Conservation (phyloP, 1,140 invertebrate genomes). For the Hylaeus anthracinus region DNA sequence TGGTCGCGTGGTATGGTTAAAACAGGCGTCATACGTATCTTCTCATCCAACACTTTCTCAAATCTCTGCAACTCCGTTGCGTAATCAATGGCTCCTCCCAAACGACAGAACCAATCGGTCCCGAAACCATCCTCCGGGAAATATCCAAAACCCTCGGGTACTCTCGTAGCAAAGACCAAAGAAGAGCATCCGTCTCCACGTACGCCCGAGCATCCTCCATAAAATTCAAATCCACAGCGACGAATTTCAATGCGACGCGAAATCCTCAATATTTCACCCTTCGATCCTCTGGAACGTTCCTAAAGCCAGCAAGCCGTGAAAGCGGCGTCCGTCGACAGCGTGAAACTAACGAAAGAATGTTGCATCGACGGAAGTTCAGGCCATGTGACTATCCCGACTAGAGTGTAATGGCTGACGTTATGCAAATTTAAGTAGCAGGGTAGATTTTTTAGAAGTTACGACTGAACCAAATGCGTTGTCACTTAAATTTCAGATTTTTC, state of each 20-base stretch:
- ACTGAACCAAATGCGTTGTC: too few relatives aligned
- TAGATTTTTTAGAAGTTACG: too few relatives aligned
- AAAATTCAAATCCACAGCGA: conserved; percentile 6
- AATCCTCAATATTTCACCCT: conserved; percentile 1
- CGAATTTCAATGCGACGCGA: background rate
- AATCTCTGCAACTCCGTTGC: background rate
- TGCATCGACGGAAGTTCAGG: background rate
- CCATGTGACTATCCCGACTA: background rate
- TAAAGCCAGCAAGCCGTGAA: conserved; percentile 5
- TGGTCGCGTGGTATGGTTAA: too few relatives aligned
- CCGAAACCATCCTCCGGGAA: background rate
- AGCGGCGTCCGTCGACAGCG: background rate
- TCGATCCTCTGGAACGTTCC: background rate
- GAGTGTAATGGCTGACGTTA: too few relatives aligned
- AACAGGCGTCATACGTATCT: too few relatives aligned
- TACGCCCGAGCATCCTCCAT: background rate
- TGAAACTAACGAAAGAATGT: background rate
- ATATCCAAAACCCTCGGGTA: background rate
- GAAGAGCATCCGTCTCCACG: background rate
- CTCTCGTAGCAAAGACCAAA: background rate
- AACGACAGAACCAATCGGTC: background rate
- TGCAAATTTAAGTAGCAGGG: too few relatives aligned
- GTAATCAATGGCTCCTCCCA: background rate
- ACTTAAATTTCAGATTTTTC: too few relatives aligned
- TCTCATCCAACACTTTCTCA: background rate